phyloP scores from a whole-genome alignment of 1,140 invertebrate genomes.

The Neotoxoptera formosana region DNA sequence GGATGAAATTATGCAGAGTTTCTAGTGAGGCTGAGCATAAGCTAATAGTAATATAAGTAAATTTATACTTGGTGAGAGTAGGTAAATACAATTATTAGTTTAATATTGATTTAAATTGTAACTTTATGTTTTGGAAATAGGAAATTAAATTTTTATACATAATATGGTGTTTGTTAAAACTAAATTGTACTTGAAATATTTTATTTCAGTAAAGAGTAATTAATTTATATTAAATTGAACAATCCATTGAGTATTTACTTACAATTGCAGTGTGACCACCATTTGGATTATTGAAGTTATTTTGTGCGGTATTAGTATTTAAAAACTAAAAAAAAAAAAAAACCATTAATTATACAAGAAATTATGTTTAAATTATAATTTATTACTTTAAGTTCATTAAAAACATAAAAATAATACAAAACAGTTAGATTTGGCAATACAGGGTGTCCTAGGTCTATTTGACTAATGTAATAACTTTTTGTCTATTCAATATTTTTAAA shows the following conservation, averaged over 20 bases:
- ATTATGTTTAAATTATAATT: background rate
- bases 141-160: background rate
- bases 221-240: background rate
- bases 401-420: background rate
- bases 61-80: background rate
- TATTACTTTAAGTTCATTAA: background rate
- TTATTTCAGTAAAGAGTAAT: background rate
- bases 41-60: background rate
- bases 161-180: background rate
- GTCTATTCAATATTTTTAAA: too few relatives aligned
- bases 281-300: slow-evolving; percentile 6
- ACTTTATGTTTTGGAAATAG: background rate
- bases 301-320: slow-evolving; percentile 34
- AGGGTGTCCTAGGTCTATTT: too few relatives aligned
- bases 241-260: background rate
- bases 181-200: background rate
- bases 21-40: background rate
- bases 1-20: background rate
- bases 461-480: too few relatives aligned
- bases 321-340: slow-evolving; percentile 16
- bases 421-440: background rate
- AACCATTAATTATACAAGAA: background rate
- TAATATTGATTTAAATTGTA: background rate
- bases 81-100: background rate
- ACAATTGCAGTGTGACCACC: slow-evolving; percentile 46